A percentile compares a stretch with the other conserved stretches of the same genome.
These are phyloP conservation scores for Elmis aenea DNA, from an alignment of 2,888 invertebrate species.

Conservation along the genomic window DNA sequence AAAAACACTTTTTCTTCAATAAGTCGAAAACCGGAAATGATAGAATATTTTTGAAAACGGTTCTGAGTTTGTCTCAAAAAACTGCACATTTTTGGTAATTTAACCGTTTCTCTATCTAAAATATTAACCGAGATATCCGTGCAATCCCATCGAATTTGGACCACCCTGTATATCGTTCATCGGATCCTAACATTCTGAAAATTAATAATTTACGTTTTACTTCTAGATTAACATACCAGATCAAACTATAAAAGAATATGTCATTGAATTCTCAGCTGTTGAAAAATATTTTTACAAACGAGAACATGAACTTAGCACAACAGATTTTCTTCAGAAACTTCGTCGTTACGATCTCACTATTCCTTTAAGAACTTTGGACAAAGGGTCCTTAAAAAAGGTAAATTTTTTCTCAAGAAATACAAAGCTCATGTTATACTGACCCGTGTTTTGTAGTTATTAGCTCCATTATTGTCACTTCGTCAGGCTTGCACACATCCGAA, in stretches of 20 bases:
- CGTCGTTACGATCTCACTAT: slow-evolving; percentile 44
- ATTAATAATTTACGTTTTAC: slow-evolving; percentile 2
- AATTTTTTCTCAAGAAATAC: too few relatives aligned
- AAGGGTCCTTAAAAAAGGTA: slow-evolving; percentile 44
- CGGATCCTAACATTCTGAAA: too few relatives aligned
- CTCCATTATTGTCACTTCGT: slow-evolving; percentile 60
- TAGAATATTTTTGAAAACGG: too few relatives aligned
- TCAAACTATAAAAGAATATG: slow-evolving; percentile 56
- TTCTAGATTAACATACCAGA: slow-evolving; percentile 57
- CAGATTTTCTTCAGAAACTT: slow-evolving; percentile 48
- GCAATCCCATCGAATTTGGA: too few relatives aligned
- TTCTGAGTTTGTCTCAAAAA: too few relatives aligned
- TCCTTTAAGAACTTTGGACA: slow-evolving; percentile 48
- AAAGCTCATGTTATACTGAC: not conserved
- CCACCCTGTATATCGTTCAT: too few relatives aligned
- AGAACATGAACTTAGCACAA: slow-evolving; percentile 52
- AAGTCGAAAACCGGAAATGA: too few relatives aligned
- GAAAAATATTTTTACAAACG: slow-evolving; percentile 69
- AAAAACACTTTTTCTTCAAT: too few relatives aligned
- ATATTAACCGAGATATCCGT: too few relatives aligned
- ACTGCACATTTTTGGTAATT: too few relatives aligned
- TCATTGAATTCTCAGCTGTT: slow-evolving; percentile 63
- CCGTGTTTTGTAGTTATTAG: slow-evolving; percentile 49
- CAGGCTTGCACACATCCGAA: slow-evolving; percentile 70
- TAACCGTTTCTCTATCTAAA: too few relatives aligned